phyloP scores from a whole-genome alignment of 2,113 vertebrate species.

The Tringa solitaria region DNA sequence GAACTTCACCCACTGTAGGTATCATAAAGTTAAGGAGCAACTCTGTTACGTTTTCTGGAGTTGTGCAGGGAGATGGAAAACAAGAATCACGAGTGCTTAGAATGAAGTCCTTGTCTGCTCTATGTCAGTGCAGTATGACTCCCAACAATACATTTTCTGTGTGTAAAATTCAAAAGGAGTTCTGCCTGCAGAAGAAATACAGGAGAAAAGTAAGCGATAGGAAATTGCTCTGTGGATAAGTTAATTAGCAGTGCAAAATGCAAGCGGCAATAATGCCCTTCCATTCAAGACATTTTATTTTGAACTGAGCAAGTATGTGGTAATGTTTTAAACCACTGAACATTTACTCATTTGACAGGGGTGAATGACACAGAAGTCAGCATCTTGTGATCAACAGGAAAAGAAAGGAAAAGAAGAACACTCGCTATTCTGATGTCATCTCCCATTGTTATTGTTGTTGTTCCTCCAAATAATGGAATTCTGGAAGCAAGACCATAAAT shows the following conservation, averaged over 20 bases:
- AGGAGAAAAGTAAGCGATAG: neutral
- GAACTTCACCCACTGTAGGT: neutral
- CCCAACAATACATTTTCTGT: neutral
- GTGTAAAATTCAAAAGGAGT: neutral
- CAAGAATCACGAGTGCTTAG: neutral
- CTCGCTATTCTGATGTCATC: conserved; percentile 66
- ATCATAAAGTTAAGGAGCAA: neutral
- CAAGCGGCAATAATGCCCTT: neutral
- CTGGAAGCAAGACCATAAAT: conserved; percentile 70
- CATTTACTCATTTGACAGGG: neutral
- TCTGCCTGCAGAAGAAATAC: neutral
- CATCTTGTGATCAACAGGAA: conserved; percentile 67
- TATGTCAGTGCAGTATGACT: neutral
- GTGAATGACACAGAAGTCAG: conserved; percentile 65
- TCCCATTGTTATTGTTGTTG: conserved; percentile 70
- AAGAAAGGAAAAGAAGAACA: conserved; percentile 53
- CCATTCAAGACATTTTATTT: conserved; percentile 17
- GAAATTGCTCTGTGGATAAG: neutral
- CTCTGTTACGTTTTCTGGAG: neutral
- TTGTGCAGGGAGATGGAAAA: neutral
- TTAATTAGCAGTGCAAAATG: neutral
- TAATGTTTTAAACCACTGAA: conserved; percentile 17
- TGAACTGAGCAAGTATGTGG: neutral
- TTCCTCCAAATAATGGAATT: conserved; percentile 71
- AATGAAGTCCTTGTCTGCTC: neutral